These are phyloP conservation scores for Dryobota labecula DNA, from an alignment of 2,888 invertebrate genomes.

Conservation along the genomic window DNA sequence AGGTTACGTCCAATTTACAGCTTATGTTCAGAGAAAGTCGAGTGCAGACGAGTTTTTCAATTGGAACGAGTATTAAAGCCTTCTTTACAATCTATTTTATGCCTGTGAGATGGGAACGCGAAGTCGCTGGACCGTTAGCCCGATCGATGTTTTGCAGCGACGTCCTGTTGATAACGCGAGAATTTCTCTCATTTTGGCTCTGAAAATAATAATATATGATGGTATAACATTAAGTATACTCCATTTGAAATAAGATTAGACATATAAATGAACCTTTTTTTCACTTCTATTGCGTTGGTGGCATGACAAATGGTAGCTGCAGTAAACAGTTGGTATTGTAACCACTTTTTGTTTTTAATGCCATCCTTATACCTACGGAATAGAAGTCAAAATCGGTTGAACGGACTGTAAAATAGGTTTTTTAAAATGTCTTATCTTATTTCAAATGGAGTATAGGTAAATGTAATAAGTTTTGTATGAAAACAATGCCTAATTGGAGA, in stretches of 20 bases:
- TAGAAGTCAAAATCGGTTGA: too few relatives aligned
- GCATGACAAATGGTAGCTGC: too few relatives aligned
- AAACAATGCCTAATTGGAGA: neutral
- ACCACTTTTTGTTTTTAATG: too few relatives aligned
- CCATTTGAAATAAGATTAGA: too few relatives aligned
- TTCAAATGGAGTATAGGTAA: too few relatives aligned
- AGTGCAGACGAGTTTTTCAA: slow-evolving; percentile 68
- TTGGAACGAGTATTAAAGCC: slow-evolving; percentile 65
- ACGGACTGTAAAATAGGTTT: too few relatives aligned
- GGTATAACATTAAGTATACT: too few relatives aligned
- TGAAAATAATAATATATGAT: slow-evolving; percentile 8
- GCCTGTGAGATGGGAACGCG: slow-evolving; percentile 55
- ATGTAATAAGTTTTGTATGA: neutral
- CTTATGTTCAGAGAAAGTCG: slow-evolving; percentile 65
- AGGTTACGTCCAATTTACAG: slow-evolving; percentile 60
- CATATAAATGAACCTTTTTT: too few relatives aligned
- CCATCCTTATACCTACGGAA: too few relatives aligned
- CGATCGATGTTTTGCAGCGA: slow-evolving; percentile 16
- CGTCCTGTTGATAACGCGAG: slow-evolving; percentile 12
- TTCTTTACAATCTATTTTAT: slow-evolving; percentile 69
- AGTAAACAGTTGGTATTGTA: too few relatives aligned
- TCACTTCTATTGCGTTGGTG: too few relatives aligned
- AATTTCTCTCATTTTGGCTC: neutral
- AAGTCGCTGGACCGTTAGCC: slow-evolving; percentile 56
- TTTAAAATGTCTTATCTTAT: too few relatives aligned